These are phyloP conservation scores for Meloe dianella DNA, from an alignment of 2,888 invertebrate genomes.

Conservation along the genomic window DNA sequence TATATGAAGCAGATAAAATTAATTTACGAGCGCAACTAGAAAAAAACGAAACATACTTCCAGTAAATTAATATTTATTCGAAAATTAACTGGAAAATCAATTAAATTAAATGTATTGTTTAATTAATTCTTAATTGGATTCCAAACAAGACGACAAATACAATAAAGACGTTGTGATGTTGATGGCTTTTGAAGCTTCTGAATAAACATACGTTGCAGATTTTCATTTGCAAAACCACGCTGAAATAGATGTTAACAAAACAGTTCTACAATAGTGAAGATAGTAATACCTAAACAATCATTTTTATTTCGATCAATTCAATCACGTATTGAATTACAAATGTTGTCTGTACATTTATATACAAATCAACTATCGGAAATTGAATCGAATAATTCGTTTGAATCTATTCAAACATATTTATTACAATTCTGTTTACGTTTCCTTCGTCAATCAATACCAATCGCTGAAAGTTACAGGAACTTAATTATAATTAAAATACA, in stretches of 20 bases:
- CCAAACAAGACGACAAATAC: neutral
- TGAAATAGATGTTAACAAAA: too few relatives aligned
- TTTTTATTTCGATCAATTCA: too few relatives aligned
- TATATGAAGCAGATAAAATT: too few relatives aligned
- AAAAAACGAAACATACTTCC: neutral
- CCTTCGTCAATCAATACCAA: neutral
- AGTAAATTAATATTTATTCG: neutral
- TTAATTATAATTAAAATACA: neutral
- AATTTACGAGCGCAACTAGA: too few relatives aligned
- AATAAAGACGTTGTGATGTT: neutral
- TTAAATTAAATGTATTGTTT: neutral
- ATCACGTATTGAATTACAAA: too few relatives aligned
- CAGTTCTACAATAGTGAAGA: too few relatives aligned
- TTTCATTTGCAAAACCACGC: too few relatives aligned
- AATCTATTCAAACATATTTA: neutral
- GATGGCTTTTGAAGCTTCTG: neutral
- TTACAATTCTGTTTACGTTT: neutral
- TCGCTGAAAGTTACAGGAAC: neutral
- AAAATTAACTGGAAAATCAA: neutral
- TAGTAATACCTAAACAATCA: too few relatives aligned
- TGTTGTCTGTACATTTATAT: neutral
- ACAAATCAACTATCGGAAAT: neutral
- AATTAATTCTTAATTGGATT: neutral
- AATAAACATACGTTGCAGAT: neutral
- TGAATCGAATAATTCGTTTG: neutral